Base-by-base conservation (phyloP, 2,888 invertebrate species). In the Eurois occulta region DNA sequence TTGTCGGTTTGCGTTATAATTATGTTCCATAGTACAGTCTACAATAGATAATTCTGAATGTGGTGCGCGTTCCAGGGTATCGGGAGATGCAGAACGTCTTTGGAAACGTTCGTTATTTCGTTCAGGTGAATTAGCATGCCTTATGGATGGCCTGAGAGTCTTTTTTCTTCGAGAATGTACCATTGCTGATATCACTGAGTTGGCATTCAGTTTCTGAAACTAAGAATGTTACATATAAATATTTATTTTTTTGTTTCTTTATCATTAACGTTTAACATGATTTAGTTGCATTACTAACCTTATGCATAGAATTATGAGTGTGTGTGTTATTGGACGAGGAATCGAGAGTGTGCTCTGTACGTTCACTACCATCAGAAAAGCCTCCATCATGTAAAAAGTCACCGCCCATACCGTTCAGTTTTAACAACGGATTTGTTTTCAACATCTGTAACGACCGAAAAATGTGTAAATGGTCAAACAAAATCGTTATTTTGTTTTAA, bases 21-120 rank as follows among this genome's bases (percentile, higher is more conserved):
- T 92, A 80, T 91, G 92, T 82, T 96, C 95, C 32, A 94, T 78
- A 78, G 93, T 93, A 75, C 95, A 96, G 83, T 97, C 96, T 16
- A 97, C 93, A 79, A 97, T 96, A 3, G 97, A 95, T 16, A 97
- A 89, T 69, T 97, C 96, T 38, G 95, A 96, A 89, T 97, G 97
- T 46, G 97, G 97, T 43, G 95, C 96, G 84, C 95, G 93, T 90
- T 97, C 97, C 13, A 95, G 90, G 8, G 94, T 91, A 86, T 96
- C 96, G 1, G 96, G 96, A 11, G 96, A 96, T 32, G 94, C 93
- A 41, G 96, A 95, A 11, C 96, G 92, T 86, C 95, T 92, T 86
- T 95, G 95, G 6, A 95, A 73, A 38, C 95, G 91, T 83, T 95
- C 96, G 67, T 88, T 92, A 35, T 93, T 84, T 73, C 92, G 90